Base-by-base conservation (phyloP, 2,888 invertebrate genomes). In the Tachina lurida region DNA sequence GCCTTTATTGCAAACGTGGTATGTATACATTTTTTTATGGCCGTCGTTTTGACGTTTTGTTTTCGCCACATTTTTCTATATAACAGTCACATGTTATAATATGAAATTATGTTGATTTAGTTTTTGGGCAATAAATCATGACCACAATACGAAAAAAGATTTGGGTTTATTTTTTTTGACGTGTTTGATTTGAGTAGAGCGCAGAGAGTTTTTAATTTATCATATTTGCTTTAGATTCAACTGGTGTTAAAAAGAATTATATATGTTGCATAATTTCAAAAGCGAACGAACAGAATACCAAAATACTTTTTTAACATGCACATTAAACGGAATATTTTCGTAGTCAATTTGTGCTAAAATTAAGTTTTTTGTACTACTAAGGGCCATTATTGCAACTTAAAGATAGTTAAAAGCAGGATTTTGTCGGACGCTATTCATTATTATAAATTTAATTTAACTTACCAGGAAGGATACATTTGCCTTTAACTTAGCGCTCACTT, bases 51-150 rank as follows among this genome's bases (percentile, higher is more conserved):
- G 54, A 41, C 19, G 31, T 58, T 58, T 65, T 47, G 10, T 67
- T 73, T 74, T 56, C 31, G 13, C 10, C 43, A 58, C 22, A 67
- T 74, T 62, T 60, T 19, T 54, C 17, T n/a, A 45, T 68, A 62
- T 71, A 39, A 19, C 43, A n/a, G 5, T 19, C 74, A 74, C 60
- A 68, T 68, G 49, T 75, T 75, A 60, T 68, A 62, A 81, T 75
- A 31, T 54, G 31, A 68, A 75, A 60, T 68, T 75, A 75, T 75
- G 74, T 45, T 74, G 68, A 81, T 81, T 67, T 80, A 8, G 4
- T 41, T 58, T 45, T 71, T 31, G 17, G 15, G 67, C 58, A 58
- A 81, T 81, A 81, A 75, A 81, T 81, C 81, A 81, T 31, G 45
- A 8, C 67, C 31, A 52, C 60, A 80, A 58, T 13, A 5, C n/a